Conservation (phyloP, 2,113 vertebrate genomes). For the Protomyctophum bolini region DNA sequence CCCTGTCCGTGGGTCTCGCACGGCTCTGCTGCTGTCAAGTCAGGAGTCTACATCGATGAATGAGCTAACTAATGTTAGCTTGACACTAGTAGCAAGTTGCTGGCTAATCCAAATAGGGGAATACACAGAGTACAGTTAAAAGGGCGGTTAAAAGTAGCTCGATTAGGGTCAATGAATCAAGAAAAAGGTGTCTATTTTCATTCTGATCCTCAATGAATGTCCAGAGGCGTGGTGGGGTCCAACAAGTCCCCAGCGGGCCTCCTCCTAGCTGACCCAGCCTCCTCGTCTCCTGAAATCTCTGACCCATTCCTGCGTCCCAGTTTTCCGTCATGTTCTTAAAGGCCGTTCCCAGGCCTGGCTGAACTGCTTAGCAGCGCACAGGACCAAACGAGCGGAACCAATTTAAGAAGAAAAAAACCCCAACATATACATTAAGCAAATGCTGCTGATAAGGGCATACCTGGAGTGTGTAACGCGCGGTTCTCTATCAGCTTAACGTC, state of each 20-base stretch:
- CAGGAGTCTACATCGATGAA: slow-evolving; percentile 48
- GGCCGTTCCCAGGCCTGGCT: slow-evolving; percentile 67
- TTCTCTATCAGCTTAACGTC: slow-evolving; percentile 4
- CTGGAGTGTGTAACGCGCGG: slow-evolving; percentile 54
- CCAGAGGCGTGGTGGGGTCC: slow-evolving; percentile 43
- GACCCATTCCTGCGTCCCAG: slow-evolving; percentile 52
- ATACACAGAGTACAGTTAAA: slow-evolving; percentile 12
- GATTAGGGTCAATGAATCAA: neutral
- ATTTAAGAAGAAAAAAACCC: neutral
- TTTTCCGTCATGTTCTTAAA: slow-evolving; percentile 48
- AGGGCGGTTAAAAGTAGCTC: neutral
- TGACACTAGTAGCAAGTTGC: slow-evolving; percentile 10
- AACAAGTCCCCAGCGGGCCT: slow-evolving; percentile 35
- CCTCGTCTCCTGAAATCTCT: slow-evolving; percentile 65
- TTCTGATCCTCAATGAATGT: neutral
- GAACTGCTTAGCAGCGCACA: slow-evolving; percentile 46
- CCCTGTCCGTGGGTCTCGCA: neutral
- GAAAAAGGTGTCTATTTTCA: neutral
- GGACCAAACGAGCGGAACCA: neutral
- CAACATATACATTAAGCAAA: neutral
- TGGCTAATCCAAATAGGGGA: slow-evolving; percentile 36
- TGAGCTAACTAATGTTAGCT: slow-evolving; percentile 35
- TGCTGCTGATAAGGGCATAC: slow-evolving; percentile 33
- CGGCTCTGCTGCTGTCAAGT: slow-evolving; percentile 30
- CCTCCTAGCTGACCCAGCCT: slow-evolving; percentile 43